Conservation (phyloP, 2,888 invertebrate genomes). For the Watsonalla binaria region DNA sequence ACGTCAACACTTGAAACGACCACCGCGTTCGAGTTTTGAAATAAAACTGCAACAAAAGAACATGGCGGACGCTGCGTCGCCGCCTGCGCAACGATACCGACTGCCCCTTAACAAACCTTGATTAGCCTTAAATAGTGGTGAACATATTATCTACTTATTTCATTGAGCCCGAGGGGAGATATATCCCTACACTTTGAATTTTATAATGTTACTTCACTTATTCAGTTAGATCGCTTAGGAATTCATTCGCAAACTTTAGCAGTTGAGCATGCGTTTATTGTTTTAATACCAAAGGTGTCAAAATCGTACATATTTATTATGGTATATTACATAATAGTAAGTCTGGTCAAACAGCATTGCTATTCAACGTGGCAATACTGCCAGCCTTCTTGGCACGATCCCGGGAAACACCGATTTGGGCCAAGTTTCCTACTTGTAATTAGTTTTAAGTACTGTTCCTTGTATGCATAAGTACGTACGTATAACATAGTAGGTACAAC, state of each 20-base stretch:
- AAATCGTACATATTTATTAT: too few species aligned
- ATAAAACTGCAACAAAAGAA: conserved; percentile 50
- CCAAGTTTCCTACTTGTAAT: too few species aligned
- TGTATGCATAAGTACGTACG: too few species aligned
- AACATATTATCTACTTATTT: conserved; percentile 79
- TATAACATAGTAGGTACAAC: too few species aligned
- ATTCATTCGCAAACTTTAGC: background rate
- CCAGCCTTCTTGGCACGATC: too few species aligned
- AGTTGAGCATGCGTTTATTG: too few species aligned
- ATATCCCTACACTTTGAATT: conserved; percentile 48
- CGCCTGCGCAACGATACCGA: conserved; percentile 69
- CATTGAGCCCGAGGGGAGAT: conserved; percentile 67
- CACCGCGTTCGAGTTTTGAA: conserved; percentile 51
- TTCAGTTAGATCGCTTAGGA: conserved; percentile 10
- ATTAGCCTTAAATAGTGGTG: conserved; percentile 82
- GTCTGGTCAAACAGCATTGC: too few species aligned
- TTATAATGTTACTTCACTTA: conserved; percentile 25
- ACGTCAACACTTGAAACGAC: conserved; percentile 55
- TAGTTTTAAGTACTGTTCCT: too few species aligned
- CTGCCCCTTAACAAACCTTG: conserved; percentile 81
- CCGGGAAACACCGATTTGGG: too few species aligned
- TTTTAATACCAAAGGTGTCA: too few species aligned
- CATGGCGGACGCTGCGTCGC: conserved; percentile 45
- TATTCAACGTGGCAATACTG: too few species aligned
- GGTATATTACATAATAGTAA: too few species aligned